Evolutionary conservation across 2,797 vertebrate species (phyloP).

Genomic region (Falco columbarius): DNA sequence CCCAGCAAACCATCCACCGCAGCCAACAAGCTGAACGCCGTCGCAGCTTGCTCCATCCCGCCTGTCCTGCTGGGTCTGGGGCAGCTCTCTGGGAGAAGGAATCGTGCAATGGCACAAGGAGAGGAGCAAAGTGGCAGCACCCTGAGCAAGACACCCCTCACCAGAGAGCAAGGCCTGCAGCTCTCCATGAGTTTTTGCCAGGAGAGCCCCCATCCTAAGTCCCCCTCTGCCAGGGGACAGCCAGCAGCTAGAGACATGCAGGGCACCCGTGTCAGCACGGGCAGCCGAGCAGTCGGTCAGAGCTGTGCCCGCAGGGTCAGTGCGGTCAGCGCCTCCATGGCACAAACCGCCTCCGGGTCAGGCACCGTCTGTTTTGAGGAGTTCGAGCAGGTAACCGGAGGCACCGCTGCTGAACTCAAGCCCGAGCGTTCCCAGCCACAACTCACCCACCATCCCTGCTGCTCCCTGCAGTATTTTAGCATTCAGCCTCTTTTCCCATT

Average conservation of each 20-base stretch:
- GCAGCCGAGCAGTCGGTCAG: background rate
- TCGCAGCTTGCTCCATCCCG: background rate
- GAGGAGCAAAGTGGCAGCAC: background rate
- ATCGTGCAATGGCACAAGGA: background rate
- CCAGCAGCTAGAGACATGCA: fast-evolving
- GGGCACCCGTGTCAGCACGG: background rate
- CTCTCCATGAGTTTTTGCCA: background rate
- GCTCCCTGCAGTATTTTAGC: background rate
- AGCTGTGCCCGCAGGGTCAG: background rate
- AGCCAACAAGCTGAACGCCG: background rate
- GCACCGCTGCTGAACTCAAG: background rate
- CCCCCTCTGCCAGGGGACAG: background rate
- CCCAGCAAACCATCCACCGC: background rate
- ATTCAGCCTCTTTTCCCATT: background rate
- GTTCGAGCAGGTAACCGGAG: background rate
- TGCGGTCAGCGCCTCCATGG: background rate
- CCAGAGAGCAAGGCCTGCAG: background rate
- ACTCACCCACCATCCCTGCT: background rate
- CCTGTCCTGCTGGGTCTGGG: background rate
- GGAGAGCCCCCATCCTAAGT: background rate
- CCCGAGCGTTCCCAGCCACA: fast-evolving
- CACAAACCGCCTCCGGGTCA: background rate
- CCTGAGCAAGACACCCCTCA: background rate
- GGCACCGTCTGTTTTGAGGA: background rate
- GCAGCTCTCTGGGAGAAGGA: background rate